phyloP scores from a whole-genome alignment of 1,140 invertebrate species.

The Pteromalus puparum region DNA sequence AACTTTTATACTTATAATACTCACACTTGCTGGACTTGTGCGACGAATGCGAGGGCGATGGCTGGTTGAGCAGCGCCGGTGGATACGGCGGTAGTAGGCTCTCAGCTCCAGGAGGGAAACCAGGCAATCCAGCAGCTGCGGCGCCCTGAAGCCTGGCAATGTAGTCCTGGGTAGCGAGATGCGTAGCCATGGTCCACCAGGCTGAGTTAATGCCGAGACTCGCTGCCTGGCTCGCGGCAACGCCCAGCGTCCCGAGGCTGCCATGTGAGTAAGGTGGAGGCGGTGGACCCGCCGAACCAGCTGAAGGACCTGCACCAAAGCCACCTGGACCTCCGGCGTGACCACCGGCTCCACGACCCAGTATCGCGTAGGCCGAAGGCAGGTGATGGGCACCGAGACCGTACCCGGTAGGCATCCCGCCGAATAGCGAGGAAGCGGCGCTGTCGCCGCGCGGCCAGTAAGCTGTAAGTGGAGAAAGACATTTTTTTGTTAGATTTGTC shows the following conservation, averaged over 20 bases:
- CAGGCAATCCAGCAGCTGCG: constrained; percentile 82
- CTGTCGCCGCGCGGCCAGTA: constrained; percentile 80
- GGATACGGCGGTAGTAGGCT: constrained; percentile 74
- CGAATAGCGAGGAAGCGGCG: constrained; percentile 74
- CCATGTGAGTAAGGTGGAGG: constrained; percentile 73
- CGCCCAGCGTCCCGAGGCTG: constrained; percentile 83
- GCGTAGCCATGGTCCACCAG: constrained; percentile 92
- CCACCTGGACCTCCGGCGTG: constrained; percentile 63
- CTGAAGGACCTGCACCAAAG: constrained; percentile 2
- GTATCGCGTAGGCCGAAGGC: constrained; percentile 72
- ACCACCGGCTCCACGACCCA: constrained; percentile 66
- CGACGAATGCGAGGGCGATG: constrained; percentile 62
- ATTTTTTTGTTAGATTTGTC: too few species aligned
- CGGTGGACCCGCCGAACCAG: constrained; percentile 73
- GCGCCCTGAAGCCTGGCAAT: constrained; percentile 85
- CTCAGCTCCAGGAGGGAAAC: constrained; percentile 75
- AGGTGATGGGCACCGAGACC: constrained; percentile 76
- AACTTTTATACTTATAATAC: too few species aligned
- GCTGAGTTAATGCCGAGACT: constrained; percentile 81
- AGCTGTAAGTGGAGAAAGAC: constrained; percentile 74
- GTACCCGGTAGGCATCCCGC: constrained; percentile 76
- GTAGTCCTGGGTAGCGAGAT: constrained; percentile 90
- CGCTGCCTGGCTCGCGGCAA: constrained; percentile 87
- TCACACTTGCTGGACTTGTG: constrained; percentile 74
- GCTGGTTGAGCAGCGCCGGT: constrained; percentile 67